Evolutionary conservation across 2,797 vertebrate genomes (phyloP).

Genomic region (Pelochelys cantorii): DNA sequence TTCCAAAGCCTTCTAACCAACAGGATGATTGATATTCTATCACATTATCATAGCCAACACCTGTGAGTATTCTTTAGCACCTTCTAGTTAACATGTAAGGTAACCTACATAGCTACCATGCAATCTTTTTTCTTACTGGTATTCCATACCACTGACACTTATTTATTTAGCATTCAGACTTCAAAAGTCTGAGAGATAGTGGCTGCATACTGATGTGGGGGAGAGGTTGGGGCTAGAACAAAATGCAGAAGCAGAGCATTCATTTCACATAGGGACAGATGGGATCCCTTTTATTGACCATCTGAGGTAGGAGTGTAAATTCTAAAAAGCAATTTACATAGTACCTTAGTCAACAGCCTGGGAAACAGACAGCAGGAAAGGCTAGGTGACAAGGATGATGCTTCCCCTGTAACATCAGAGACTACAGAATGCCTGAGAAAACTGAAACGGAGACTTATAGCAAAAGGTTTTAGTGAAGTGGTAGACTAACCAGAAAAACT

Average conservation of each 20-base stretch:
- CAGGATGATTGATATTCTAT: background rate
- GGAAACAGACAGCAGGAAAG: background rate
- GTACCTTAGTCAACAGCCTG: background rate
- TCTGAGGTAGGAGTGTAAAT: background rate
- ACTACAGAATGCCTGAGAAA: slow-evolving; percentile 13
- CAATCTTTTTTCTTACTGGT: background rate
- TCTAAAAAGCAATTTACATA: background rate
- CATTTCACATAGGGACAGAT: rapidly evolving
- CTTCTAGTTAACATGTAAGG: slow-evolving; percentile 66
- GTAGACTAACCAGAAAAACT: slow-evolving; percentile 1
- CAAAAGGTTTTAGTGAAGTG: slow-evolving; percentile 49
- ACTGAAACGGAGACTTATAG: slow-evolving; percentile 55
- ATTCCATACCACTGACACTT: background rate
- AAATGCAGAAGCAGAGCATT: rapidly evolving
- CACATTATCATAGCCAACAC: background rate
- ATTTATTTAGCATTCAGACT: background rate
- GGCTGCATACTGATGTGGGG: background rate
- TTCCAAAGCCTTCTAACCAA: background rate
- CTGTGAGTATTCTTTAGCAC: slow-evolving; percentile 76
- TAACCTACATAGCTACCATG: slow-evolving; percentile 19
- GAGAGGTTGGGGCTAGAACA: background rate
- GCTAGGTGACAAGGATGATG: background rate
- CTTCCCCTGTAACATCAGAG: background rate
- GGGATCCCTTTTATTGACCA: background rate
- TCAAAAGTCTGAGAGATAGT: background rate